These are phyloP conservation scores for Tetropium fuscum DNA, from an alignment of 2,888 invertebrate species.

Conservation along the genomic window DNA sequence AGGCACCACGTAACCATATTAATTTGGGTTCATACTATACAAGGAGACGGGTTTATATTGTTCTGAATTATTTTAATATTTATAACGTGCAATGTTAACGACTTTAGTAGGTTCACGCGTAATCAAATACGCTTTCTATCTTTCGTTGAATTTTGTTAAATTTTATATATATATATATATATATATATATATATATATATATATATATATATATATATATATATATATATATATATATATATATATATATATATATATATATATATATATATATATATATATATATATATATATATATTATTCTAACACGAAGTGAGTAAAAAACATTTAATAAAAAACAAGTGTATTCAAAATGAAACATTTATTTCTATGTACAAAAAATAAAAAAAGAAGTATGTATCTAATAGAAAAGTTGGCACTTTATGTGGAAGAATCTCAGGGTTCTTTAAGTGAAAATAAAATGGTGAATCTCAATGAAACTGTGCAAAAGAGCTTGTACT, in stretches of 20 bases:
- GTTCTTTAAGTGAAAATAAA: constrained; percentile 6
- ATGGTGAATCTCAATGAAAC: neutral
- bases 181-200: too few species aligned
- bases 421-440: constrained; percentile 36
- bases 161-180: too few species aligned
- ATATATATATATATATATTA: too few species aligned
- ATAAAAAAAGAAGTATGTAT: constrained; percentile 22
- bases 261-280: too few species aligned
- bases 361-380: constrained; percentile 34
- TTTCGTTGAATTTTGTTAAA: too few species aligned
- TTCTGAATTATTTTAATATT: neutral
- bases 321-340: constrained; percentile 7
- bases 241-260: too few species aligned
- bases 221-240: too few species aligned
- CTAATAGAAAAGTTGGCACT: constrained; percentile 35
- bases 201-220: too few species aligned
- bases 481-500: neutral
- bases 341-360: constrained; percentile 17
- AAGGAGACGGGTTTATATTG: neutral
- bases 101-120: too few species aligned
- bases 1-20: neutral
- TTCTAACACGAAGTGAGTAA: too few species aligned
- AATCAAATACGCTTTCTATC: too few species aligned
- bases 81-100: neutral
- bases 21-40: neutral